phyloP scores from a whole-genome alignment of 2,888 invertebrate species.

The Hirtodrosophila trivittata region DNA sequence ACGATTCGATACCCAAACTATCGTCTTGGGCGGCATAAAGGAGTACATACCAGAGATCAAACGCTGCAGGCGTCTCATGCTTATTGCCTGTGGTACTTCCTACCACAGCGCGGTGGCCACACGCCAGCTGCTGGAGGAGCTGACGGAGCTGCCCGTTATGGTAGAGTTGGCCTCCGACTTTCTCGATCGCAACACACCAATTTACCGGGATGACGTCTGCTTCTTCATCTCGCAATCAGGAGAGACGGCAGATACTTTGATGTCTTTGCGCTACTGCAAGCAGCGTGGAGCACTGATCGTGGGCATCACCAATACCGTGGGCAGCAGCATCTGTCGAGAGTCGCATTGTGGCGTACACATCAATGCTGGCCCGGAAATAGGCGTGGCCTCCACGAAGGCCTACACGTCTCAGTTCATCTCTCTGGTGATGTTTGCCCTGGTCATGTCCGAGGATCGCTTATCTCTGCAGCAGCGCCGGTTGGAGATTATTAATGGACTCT shows the following conservation, averaged over 20 bases:
- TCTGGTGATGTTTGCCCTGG: conserved; percentile 98
- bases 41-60: conserved; percentile 99
- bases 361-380: conserved; percentile 99
- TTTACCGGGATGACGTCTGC: conserved; percentile 99
- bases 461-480: conserved; percentile 93
- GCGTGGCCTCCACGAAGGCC: conserved; percentile 99
- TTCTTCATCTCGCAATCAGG: conserved; percentile 99
- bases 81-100: conserved; percentile 99
- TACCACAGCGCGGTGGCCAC: conserved; percentile 99
- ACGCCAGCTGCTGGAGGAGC: conserved; percentile 96
- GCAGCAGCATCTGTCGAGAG: conserved; percentile 98
- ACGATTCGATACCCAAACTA: conserved; percentile 93
- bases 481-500: conserved; percentile 94
- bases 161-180: conserved; percentile 99
- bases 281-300: conserved; percentile 97
- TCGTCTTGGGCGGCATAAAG: conserved; percentile 97
- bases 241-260: conserved; percentile 97
- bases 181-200: conserved; percentile 97
- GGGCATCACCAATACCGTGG: conserved; percentile 99
- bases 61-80: conserved; percentile 95
- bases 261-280: conserved; percentile 98
- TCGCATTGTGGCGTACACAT: conserved; percentile 99
- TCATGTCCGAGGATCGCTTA: conserved; percentile 98
- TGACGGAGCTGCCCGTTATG: conserved; percentile 99
- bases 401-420: conserved; percentile 99